phyloP scores from a whole-genome alignment of 1,140 invertebrate species.

The Apocrypta bakeri region DNA sequence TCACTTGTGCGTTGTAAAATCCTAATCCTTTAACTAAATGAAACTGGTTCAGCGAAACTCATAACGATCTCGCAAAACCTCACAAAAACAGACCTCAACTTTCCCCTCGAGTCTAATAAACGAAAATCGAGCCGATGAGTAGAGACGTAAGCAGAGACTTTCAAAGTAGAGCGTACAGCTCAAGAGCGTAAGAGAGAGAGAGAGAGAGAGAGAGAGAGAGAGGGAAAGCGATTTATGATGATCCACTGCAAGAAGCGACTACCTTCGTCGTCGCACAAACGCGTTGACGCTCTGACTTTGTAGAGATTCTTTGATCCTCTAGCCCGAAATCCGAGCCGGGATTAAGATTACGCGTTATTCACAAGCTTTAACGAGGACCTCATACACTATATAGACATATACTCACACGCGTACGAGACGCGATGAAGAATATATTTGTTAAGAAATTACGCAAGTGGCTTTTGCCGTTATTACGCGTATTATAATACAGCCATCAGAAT shows the following conservation, averaged over 20 bases:
- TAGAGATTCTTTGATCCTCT: constrained; percentile 42
- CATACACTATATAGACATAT: neutral
- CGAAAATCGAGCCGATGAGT: constrained; percentile 9
- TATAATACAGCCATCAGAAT: neutral
- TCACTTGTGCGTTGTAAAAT: too few relatives aligned
- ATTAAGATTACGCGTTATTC: constrained; percentile 31
- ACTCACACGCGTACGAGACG: neutral
- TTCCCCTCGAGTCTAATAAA: neutral
- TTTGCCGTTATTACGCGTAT: neutral
- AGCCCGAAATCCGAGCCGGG: constrained; percentile 35
- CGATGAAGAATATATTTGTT: neutral
- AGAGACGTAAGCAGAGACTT: neutral
- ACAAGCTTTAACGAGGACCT: constrained; percentile 5
- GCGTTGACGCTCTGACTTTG: constrained; percentile 26
- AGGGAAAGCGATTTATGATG: constrained; percentile 42
- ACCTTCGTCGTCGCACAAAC: neutral
- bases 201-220: too few relatives aligned
- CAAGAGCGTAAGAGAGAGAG: neutral
- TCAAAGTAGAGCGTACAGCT: constrained; percentile 14
- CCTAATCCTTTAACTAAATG: neutral
- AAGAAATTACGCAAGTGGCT: neutral
- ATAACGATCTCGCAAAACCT: neutral
- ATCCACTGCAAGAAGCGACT: constrained; percentile 6
- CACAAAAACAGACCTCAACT: neutral
- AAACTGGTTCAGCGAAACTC: neutral